phyloP scores from a whole-genome alignment of 1,140 invertebrate genomes.

The Bombyx mandarina region DNA sequence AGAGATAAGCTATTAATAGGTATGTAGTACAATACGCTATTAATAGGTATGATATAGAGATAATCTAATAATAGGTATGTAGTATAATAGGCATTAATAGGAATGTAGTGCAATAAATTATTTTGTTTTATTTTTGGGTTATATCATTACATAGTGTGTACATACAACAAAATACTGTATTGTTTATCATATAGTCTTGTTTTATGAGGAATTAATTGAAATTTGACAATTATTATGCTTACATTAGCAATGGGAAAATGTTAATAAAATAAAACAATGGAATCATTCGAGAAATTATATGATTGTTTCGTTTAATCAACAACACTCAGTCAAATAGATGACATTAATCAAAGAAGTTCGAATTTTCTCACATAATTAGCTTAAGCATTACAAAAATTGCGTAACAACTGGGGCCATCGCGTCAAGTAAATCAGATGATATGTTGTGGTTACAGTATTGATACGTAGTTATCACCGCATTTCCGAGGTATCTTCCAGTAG shows the following conservation, averaged over 20 bases:
- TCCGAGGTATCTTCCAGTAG: constrained; percentile 34
- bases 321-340: not conserved
- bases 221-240: not conserved
- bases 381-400: not conserved
- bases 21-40: too few species aligned
- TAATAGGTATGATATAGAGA: too few species aligned
- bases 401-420: not conserved
- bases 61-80: too few species aligned
- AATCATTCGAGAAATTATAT: not conserved
- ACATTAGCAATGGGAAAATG: not conserved
- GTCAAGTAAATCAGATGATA: constrained; percentile 7
- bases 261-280: not conserved
- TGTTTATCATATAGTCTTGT: too few species aligned
- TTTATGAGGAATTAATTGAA: too few species aligned
- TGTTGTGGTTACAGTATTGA: constrained; percentile 47
- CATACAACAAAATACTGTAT: too few species aligned
- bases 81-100: too few species aligned
- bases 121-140: too few species aligned
- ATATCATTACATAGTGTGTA: too few species aligned
- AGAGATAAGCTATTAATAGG: too few species aligned
- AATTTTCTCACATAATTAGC: not conserved
- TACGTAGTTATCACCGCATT: constrained; percentile 52
- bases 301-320: not conserved
- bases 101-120: too few species aligned
- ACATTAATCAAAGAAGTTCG: not conserved